Evolutionary conservation across 2,888 invertebrate species (phyloP).

Genomic region (Mesorhabditis spiculigera): DNA sequence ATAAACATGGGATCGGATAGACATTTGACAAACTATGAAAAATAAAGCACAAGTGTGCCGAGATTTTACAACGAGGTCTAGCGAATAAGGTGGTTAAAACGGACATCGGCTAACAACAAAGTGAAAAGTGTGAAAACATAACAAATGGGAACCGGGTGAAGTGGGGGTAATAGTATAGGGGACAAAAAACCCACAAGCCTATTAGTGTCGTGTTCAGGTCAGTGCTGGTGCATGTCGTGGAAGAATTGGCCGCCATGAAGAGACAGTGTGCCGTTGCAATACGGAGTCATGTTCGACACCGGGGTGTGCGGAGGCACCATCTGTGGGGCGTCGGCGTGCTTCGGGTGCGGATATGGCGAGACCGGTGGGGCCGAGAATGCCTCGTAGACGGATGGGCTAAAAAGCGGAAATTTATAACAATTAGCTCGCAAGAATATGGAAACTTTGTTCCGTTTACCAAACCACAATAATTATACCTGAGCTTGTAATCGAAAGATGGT

Average conservation of each 20-base stretch:
- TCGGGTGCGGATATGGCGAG: background rate
- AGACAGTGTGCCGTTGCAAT: background rate
- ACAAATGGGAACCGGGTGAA: too few species aligned
- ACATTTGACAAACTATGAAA: too few species aligned
- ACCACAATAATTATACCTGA: background rate
- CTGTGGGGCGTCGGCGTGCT: background rate
- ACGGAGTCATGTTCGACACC: background rate
- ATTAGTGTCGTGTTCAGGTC: too few species aligned
- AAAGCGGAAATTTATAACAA: background rate
- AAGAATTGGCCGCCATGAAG: constrained; percentile 4
- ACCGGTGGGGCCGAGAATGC: background rate
- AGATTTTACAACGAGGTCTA: too few species aligned
- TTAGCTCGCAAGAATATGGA: background rate
- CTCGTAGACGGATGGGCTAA: constrained; percentile 6
- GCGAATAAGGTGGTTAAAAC: too few species aligned
- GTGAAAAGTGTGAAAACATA: too few species aligned
- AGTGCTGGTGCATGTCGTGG: background rate
- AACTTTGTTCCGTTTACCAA: constrained; percentile 3
- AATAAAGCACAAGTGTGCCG: too few species aligned
- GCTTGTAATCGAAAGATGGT: background rate
- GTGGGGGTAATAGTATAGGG: too few species aligned
- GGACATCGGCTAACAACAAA: too few species aligned
- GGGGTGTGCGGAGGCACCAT: background rate
- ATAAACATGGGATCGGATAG: too few species aligned
- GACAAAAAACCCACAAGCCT: too few species aligned